Evolutionary conservation across 2,888 invertebrate species (phyloP).

Genomic region (Sialis fuliginosa): DNA sequence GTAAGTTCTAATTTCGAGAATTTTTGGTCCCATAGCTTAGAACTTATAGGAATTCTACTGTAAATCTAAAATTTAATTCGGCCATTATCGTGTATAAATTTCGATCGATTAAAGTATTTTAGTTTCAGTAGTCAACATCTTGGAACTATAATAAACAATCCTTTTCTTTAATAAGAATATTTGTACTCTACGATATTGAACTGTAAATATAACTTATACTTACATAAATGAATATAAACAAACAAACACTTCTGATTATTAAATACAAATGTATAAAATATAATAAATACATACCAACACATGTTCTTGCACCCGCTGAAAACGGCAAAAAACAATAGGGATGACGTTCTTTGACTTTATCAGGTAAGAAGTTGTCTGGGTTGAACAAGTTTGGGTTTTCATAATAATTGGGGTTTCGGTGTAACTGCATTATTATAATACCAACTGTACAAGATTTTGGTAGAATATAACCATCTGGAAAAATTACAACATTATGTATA

Average conservation of each 20-base stretch:
- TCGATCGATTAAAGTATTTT: too few relatives aligned
- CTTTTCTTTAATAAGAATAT: too few relatives aligned
- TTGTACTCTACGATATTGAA: too few relatives aligned
- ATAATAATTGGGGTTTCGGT: slow-evolving; percentile 42
- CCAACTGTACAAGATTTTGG: slow-evolving; percentile 12
- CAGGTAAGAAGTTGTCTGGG: slow-evolving; percentile 53
- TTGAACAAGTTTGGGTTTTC: slow-evolving; percentile 46
- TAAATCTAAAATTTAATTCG: too few relatives aligned
- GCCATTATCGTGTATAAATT: too few relatives aligned
- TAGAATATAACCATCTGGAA: slow-evolving; percentile 10
- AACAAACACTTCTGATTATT: background rate
- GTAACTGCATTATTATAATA: slow-evolving; percentile 24
- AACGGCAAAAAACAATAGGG: slow-evolving; percentile 59
- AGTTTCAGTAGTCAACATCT: too few relatives aligned
- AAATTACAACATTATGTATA: background rate
- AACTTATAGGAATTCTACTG: too few relatives aligned
- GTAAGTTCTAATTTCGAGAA: too few relatives aligned
- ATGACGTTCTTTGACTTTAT: slow-evolving; percentile 47
- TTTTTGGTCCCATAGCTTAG: too few relatives aligned
- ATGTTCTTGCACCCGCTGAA: slow-evolving; percentile 56
- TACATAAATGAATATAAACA: background rate
- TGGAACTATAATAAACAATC: too few relatives aligned
- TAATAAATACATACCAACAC: slow-evolving; percentile 35
- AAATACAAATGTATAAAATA: background rate
- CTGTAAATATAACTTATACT: too few relatives aligned